Percentiles rank a stretch among this genome's conserved stretches.
Conservation (phyloP, 1,140 invertebrate genomes). For the Monomorium pharaonis region DNA sequence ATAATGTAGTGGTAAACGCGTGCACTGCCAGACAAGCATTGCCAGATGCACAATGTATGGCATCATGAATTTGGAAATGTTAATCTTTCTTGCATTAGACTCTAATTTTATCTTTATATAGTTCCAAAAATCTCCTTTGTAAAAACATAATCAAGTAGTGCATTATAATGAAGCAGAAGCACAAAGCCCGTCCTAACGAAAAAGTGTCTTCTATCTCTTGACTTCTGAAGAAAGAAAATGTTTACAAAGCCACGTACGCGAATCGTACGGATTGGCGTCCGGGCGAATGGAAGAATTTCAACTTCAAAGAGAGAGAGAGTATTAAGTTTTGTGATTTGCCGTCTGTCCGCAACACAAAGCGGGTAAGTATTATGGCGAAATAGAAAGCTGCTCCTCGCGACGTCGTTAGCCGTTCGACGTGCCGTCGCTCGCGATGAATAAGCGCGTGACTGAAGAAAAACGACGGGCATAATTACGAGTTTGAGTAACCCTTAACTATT, state of each 20-base stretch:
- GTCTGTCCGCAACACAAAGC: slow-evolving; percentile 36
- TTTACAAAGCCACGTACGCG: slow-evolving; percentile 48
- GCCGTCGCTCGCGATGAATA: not conserved
- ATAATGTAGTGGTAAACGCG: slow-evolving; percentile 19
- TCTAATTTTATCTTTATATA: not conserved
- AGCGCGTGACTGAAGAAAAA: not conserved
- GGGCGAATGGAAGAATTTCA: slow-evolving; percentile 51
- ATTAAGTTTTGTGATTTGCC: slow-evolving; percentile 49
- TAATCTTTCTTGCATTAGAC: slow-evolving; percentile 21
- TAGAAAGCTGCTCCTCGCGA: slow-evolving; percentile 2
- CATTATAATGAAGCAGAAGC: slow-evolving; percentile 20
- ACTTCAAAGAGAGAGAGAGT: slow-evolving; percentile 46
- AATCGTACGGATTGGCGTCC: slow-evolving; percentile 46
- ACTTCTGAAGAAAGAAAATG: slow-evolving; percentile 22
- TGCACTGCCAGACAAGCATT: not conserved
- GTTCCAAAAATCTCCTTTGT: not conserved
- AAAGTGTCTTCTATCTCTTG: slow-evolving; percentile 13
- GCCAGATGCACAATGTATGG: slow-evolving; percentile 3
- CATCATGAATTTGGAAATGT: slow-evolving; percentile 5
- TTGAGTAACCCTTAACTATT: not conserved
- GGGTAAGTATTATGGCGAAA: slow-evolving; percentile 9
- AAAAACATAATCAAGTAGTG: slow-evolving; percentile 11
- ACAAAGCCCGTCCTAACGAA: slow-evolving; percentile 35
- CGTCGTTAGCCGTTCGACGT: slow-evolving; percentile 38
- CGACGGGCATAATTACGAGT: not conserved